Base-by-base conservation (phyloP, 2,797 vertebrate genomes). In the Enteromius thamalakanensis region DNA sequence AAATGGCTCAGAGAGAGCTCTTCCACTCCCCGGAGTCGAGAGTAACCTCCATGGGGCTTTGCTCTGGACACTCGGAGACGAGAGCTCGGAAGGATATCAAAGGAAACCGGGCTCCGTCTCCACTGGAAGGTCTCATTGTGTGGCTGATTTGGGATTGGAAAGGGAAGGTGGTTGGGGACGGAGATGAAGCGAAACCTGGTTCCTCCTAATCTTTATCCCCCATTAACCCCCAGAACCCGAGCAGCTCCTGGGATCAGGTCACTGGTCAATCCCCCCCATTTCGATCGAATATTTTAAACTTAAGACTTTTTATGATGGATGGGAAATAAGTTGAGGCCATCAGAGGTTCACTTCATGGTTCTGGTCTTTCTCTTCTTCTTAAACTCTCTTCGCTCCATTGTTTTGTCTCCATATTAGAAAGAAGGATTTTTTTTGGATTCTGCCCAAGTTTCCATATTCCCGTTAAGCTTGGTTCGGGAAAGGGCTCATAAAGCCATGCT, bases 221-320 rank as follows among this genome's bases (percentile, higher is more conserved):
- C 92, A 94, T 95, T 95, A 95, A 94, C 94, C 95, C 60, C 92
- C 89, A 86, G 90, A 91, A 91, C 93, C 92, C 90, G 86, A 89
- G 92, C 91, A 92, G 92, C 93, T 93, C 93, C 91, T 93, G 89
- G 93, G 94, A 95, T 94, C 94, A 94, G 94, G 93, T 92, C 93
- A 93, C 88, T 93, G 94, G 94, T 95, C 94, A 95, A 95, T 94
- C 94, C 94, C 92, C 92, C 92, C 90, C 75, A 70, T 93, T 95
- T 94, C 92, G 90, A 92, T 92, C 88, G 94, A 95, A 95, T 94
- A 95, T 95, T 94, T 95, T 94, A 94, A 95, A 95, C 87, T 93
- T 95, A 94, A 95, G 94, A 93, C 90, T 91, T 90, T 82, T 92
- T 88, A 69, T 68, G 34, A 80, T 68, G 49, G 37, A 58, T 55